Evolutionary conservation across 92 coral and sea anemone genomes (phyloP).

Genomic region (Paramuricea clavata): DNA sequence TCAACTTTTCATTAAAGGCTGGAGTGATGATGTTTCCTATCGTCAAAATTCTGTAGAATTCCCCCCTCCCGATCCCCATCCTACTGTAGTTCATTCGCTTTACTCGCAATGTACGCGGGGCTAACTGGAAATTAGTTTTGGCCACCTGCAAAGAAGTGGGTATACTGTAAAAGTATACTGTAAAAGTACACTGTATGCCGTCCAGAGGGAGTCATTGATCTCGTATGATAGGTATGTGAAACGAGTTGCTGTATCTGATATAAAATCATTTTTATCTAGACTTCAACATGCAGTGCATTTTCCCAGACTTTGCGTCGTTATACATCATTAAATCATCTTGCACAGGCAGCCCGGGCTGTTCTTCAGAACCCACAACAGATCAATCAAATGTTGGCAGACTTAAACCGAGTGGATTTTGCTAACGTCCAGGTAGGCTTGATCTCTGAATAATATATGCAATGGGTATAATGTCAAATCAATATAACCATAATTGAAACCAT

Average conservation of each 20-base stretch:
- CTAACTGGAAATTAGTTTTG: too few species aligned
- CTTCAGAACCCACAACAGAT: conserved; percentile 97
- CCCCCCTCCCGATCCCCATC: too few species aligned
- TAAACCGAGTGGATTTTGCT: conserved; percentile 98
- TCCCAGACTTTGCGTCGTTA: conserved; percentile 99
- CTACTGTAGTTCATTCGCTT: too few species aligned
- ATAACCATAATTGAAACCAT: too few species aligned
- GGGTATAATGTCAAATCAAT: neutral
- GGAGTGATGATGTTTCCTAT: too few species aligned
- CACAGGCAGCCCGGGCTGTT: conserved; percentile 99
- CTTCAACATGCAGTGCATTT: conserved; percentile 94
- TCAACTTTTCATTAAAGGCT: too few species aligned
- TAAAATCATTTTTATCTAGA: conserved; percentile 59
- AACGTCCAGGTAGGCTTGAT: conserved; percentile 85
- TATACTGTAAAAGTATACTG: too few species aligned
- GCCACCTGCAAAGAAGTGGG: too few species aligned
- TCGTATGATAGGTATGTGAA: neutral
- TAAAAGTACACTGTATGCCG: neutral
- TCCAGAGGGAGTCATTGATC: neutral
- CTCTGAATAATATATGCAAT: neutral
- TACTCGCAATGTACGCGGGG: too few species aligned
- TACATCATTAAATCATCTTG: conserved; percentile 96
- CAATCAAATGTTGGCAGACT: conserved; percentile 95
- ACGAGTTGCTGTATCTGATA: neutral
- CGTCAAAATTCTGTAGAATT: too few species aligned